Percentiles rank a stretch among this genome's conserved stretches.
Conservation (phyloP, 2,797 vertebrate genomes). For the Protonibea diacanthus region DNA sequence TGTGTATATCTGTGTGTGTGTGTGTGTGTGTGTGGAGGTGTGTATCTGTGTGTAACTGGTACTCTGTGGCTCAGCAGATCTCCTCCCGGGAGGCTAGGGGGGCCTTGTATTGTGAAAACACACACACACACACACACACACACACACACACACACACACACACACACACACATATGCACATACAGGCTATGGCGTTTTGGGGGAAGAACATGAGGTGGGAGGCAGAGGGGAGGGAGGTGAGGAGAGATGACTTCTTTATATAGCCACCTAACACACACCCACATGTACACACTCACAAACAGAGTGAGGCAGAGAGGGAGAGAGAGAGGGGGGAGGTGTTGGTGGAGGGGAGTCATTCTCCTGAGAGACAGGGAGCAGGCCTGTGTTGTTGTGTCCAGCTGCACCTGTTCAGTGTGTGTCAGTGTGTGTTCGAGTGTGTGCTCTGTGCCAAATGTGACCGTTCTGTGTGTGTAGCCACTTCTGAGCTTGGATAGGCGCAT, state of each 20-base stretch:
- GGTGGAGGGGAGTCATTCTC: slow-evolving; percentile 52
- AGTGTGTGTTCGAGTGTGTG: slow-evolving; percentile 51
- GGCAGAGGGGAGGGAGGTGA: slow-evolving; percentile 54
- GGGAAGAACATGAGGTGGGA: slow-evolving; percentile 51
- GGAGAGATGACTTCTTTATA: slow-evolving; percentile 67
- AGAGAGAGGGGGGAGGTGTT: not conserved
- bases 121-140: slow-evolving; percentile 28
- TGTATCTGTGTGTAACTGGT: slow-evolving; percentile 46
- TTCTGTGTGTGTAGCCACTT: slow-evolving; percentile 32
- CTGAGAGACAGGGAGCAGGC: slow-evolving; percentile 57
- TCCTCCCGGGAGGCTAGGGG: slow-evolving; percentile 38
- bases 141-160: slow-evolving; percentile 39
- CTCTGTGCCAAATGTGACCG: slow-evolving; percentile 44
- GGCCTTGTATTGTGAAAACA: slow-evolving; percentile 61
- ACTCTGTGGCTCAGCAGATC: slow-evolving; percentile 56
- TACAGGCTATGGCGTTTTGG: slow-evolving; percentile 26
- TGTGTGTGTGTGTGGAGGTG: not conserved
- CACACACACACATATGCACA: slow-evolving; percentile 33
- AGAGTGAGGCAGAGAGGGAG: slow-evolving; percentile 42
- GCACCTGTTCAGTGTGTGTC: slow-evolving; percentile 76
- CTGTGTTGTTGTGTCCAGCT: slow-evolving; percentile 75
- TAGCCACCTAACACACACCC: slow-evolving; percentile 55
- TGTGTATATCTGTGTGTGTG: slow-evolving; percentile 31
- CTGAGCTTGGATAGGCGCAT: slow-evolving; percentile 21
- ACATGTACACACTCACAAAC: slow-evolving; percentile 25